A percentile compares a stretch with the other conserved stretches of the same genome.
These are phyloP conservation scores for Psilanteris sp. DNA, from an alignment of 1,140 invertebrate species.

Conservation along the genomic window DNA sequence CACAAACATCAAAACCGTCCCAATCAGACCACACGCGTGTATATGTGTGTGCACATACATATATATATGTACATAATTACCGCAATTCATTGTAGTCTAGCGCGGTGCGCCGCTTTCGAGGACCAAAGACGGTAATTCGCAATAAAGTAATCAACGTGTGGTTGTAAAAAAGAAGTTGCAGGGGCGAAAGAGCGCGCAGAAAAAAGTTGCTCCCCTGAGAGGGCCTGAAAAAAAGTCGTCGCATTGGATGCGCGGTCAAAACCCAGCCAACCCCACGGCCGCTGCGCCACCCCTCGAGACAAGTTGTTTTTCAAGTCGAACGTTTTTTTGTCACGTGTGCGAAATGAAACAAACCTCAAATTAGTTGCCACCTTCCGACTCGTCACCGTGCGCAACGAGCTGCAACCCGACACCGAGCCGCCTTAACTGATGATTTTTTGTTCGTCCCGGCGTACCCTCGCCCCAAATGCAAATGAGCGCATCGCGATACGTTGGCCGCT, in stretches of 20 bases:
- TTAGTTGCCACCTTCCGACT: conserved; percentile 62
- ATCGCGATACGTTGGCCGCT: conserved; percentile 65
- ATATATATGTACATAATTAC: background rate
- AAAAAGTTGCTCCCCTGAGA: conserved; percentile 12
- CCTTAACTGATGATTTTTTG: conserved; percentile 56
- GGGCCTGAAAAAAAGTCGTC: conserved; percentile 6
- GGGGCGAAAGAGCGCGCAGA: too few species aligned
- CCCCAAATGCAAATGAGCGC: conserved; percentile 69
- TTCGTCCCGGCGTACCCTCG: conserved; percentile 38
- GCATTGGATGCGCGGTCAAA: conserved; percentile 34
- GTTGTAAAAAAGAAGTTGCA: too few species aligned
- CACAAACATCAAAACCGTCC: too few species aligned
- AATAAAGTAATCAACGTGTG: too few species aligned
- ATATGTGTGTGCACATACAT: too few species aligned
- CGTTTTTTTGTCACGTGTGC: conserved; percentile 65
- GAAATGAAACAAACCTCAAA: conserved; percentile 74
- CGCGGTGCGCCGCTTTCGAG: too few species aligned
- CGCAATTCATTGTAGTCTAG: too few species aligned
- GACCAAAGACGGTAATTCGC: too few species aligned
- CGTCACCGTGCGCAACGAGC: conserved; percentile 43
- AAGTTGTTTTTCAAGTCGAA: conserved; percentile 67
- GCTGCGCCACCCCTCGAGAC: conserved; percentile 46
- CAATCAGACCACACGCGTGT: too few species aligned
- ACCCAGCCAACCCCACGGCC: conserved; percentile 33
- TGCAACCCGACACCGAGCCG: conserved; percentile 64